Percentiles rank a stretch among this genome's conserved stretches.
Evolutionary conservation across 2,888 invertebrate species (phyloP).

Genomic region (Altica lythri): DNA sequence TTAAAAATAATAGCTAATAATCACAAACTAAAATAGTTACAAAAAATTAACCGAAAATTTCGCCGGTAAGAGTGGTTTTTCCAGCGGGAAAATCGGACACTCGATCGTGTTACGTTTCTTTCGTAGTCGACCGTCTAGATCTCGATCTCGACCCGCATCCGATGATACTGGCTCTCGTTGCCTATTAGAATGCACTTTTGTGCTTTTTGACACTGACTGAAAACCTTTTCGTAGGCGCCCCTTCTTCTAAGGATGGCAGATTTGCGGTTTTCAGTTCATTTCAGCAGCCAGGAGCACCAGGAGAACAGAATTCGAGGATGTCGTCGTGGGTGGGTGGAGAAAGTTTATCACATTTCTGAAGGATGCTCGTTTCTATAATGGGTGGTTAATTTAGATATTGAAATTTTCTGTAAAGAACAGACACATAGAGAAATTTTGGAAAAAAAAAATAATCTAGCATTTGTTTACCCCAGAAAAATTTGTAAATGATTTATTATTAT

Average conservation of each 20-base stretch:
- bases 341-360: too few relatives aligned
- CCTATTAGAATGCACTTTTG: constrained; percentile 38
- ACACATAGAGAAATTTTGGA: too few relatives aligned
- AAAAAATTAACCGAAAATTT: too few relatives aligned
- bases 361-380: too few relatives aligned
- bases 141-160: constrained; percentile 42
- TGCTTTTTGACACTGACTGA: constrained; percentile 34
- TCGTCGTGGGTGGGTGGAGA: constrained; percentile 7
- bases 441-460: too few relatives aligned
- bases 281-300: constrained; percentile 30
- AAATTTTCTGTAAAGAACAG: too few relatives aligned
- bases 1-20: too few relatives aligned
- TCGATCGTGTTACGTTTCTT: constrained; percentile 35
- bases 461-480: too few relatives aligned
- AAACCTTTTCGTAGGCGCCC: constrained; percentile 30
- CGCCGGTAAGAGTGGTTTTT: too few relatives aligned
- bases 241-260: constrained; percentile 24
- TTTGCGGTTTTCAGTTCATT: constrained; percentile 34
- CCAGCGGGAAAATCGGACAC: constrained; percentile 31
- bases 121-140: constrained; percentile 43
- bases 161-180: constrained; percentile 45
- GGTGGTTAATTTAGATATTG: too few relatives aligned
- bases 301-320: constrained; percentile 23
- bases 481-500: too few relatives aligned
- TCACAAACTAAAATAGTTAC: too few relatives aligned